These are phyloP conservation scores for Choreutis nemorana DNA, from an alignment of 2,888 invertebrate genomes.

Conservation along the genomic window DNA sequence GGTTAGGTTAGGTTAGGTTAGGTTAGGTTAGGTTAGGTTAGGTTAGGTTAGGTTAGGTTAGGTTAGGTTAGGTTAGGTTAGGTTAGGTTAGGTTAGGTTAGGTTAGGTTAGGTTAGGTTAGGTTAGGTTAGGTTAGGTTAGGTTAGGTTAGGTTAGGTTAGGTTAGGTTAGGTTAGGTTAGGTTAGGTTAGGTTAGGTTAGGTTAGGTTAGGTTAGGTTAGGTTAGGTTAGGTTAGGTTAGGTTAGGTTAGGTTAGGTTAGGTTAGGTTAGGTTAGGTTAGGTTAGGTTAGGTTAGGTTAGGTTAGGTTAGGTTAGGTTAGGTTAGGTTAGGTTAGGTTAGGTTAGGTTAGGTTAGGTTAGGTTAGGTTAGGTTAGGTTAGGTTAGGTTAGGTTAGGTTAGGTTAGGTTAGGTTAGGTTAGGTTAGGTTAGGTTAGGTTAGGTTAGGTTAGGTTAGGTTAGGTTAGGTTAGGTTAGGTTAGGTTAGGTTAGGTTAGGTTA, in stretches of 20 bases:
- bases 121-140: constrained; percentile 6
- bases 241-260: constrained; percentile 6
- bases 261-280: constrained; percentile 6
- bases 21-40: constrained; percentile 6
- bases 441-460: constrained; percentile 6
- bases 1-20: constrained; percentile 6
- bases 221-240: constrained; percentile 6
- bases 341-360: constrained; percentile 6
- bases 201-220: constrained; percentile 6
- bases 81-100: constrained; percentile 6
- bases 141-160: constrained; percentile 6
- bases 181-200: constrained; percentile 6
- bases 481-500: constrained; percentile 6
- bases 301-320: constrained; percentile 6
- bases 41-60: constrained; percentile 6
- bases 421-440: constrained; percentile 6
- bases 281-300: constrained; percentile 6
- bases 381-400: constrained; percentile 6
- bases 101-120: constrained; percentile 6
- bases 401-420: constrained; percentile 6
- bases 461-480: constrained; percentile 6
- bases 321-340: constrained; percentile 6
- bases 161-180: constrained; percentile 6
- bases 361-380: constrained; percentile 6
- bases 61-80: constrained; percentile 6